These are phyloP conservation scores for Lasioglossum calceatum DNA, from an alignment of 2,888 invertebrate genomes.

Conservation along the genomic window DNA sequence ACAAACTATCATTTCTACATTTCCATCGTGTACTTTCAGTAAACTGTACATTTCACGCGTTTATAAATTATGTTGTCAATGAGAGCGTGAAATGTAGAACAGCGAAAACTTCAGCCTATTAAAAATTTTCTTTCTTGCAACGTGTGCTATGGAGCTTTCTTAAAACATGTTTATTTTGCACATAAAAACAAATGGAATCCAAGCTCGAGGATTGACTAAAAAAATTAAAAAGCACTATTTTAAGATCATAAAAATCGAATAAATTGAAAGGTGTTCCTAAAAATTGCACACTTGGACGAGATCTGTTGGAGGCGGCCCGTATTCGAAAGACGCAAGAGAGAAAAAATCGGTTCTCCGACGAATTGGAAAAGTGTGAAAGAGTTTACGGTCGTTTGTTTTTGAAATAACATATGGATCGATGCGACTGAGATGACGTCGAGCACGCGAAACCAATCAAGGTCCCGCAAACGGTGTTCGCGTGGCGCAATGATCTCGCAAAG, in stretches of 20 bases:
- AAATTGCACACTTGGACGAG: too few relatives aligned
- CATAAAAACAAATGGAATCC: background rate
- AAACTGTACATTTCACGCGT: background rate
- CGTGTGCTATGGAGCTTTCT: background rate
- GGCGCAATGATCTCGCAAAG: slow-evolving; percentile 64
- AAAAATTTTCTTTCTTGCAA: background rate
- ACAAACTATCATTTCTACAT: background rate
- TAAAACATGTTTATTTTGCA: background rate
- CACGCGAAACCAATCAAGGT: slow-evolving; percentile 27
- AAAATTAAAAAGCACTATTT: background rate
- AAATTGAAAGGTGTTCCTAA: too few relatives aligned
- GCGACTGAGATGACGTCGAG: background rate
- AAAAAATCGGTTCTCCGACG: too few relatives aligned
- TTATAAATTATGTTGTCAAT: background rate
- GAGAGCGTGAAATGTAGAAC: background rate
- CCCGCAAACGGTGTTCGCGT: slow-evolving; percentile 51
- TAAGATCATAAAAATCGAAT: background rate
- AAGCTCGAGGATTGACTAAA: background rate
- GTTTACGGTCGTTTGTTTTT: background rate
- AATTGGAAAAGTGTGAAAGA: background rate
- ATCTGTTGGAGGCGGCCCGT: too few relatives aligned
- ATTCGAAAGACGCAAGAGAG: background rate
- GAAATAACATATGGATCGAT: background rate
- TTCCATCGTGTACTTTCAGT: background rate
- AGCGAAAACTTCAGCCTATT: background rate